phyloP scores from a whole-genome alignment of 2,888 invertebrate genomes.

The Brachyptera risi region DNA sequence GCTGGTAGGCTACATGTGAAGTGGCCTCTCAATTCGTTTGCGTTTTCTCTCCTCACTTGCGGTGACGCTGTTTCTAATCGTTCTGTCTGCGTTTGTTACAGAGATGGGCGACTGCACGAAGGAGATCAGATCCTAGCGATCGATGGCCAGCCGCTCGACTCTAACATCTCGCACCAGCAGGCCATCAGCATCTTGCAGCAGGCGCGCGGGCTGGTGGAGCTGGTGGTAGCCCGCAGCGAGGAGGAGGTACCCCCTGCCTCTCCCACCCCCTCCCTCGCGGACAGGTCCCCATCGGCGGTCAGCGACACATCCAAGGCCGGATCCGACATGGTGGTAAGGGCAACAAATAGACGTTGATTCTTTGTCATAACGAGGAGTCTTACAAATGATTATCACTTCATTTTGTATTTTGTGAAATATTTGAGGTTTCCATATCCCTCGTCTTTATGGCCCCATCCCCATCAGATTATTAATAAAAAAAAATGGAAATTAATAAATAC shows the following conservation, averaged over 20 bases:
- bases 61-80: no score
- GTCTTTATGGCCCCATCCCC: no score
- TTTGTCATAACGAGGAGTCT: no score
- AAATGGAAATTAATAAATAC: no score
- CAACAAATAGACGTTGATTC: background rate
- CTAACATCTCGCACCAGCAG: constrained; percentile 81
- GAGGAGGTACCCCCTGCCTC: constrained; percentile 31
- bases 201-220: constrained; percentile 65
- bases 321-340: constrained; percentile 64
- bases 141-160: constrained; percentile 72
- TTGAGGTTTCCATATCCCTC: no score
- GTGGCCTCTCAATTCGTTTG: no score
- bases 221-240: constrained; percentile 52
- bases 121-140: constrained; percentile 82
- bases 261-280: constrained; percentile 42
- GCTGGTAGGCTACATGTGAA: no score
- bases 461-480: no score
- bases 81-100: no score
- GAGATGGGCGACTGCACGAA: constrained; percentile 66
- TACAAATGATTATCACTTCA: background rate
- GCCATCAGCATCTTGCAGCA: constrained; percentile 70
- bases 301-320: constrained; percentile 64
- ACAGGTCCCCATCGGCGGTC: constrained; percentile 56
- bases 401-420: no score
- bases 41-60: no score